Base-by-base conservation (phyloP, 2,888 invertebrate species). In the Empis stercorea region DNA sequence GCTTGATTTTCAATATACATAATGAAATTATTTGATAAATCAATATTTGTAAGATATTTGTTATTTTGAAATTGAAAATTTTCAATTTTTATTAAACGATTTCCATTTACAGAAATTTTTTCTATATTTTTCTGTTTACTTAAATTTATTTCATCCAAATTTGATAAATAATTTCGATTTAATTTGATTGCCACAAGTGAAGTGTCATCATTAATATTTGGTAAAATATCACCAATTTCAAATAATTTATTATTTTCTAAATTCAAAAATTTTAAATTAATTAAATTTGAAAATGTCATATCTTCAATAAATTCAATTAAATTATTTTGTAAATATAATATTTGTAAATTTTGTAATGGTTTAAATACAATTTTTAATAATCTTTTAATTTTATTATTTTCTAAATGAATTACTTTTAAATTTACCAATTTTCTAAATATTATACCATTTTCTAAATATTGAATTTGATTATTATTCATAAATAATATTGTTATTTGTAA, bases 251-350 rank as follows among this genome's bases (percentile, higher is more conserved):
- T 88, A 40, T 83, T 81, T 61, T 86, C 83, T 50, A 91, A 73
- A 69, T 87, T 86, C 54, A 89, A 78, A 62, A 87, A 87, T 57
- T 85, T 84, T 37, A 91, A 73, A 61, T 74, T 81, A 62, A 78
- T 79, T 37, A 86, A 71, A 9, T 79, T 79, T 42, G 78, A 76
- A 61, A 89, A 82, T 42, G 84, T 80, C 45, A 84, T 84, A 2
- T 81, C 78, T 54, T 85, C 85, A 63, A 88, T 84, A 48, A 73
- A 75, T 39, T 80, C 77, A 56, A 89, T 82, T 43, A 75, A 66
- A 68, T 89, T 89, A 66, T 85, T 83, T 64, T 88, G 87, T 55
- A 88, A 71, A 70, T 87, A 85, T 32, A 89, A 66, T 64, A 88
- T 87, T 53, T 82, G 69, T 16, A 89, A 73, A 34, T 79, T 76